Evolutionary conservation across 2,888 invertebrate species (phyloP).

Genomic region (Pasiphila rectangulata): DNA sequence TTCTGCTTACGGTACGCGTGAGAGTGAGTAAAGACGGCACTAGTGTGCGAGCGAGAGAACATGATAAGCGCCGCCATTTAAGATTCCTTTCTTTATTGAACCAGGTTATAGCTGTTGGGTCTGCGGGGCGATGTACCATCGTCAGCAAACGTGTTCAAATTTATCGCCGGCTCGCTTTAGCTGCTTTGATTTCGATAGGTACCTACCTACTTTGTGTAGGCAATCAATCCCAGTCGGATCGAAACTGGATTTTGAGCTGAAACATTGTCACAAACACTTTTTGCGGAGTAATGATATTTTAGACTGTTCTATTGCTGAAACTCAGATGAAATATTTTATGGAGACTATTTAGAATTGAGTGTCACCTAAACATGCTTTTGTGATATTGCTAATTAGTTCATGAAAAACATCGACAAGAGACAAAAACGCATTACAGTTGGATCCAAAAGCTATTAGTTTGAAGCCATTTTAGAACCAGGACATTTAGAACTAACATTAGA

Average conservation of each 20-base stretch:
- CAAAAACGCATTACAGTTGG: no score
- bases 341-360: no score
- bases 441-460: no score
- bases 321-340: no score
- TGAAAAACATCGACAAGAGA: no score
- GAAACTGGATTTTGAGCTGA: slow-evolving; percentile 35
- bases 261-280: slow-evolving; percentile 33
- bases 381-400: no score
- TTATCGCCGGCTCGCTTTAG: slow-evolving; percentile 34
- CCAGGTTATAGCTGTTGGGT: slow-evolving; percentile 50
- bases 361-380: no score
- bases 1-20: no score
- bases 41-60: no score
- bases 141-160: slow-evolving; percentile 60
- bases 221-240: slow-evolving; percentile 5
- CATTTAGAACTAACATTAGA: slow-evolving; percentile 19
- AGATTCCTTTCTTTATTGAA: no score
- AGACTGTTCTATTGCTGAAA: not conserved
- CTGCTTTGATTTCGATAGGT: slow-evolving; percentile 34
- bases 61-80: no score
- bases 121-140: slow-evolving; percentile 46
- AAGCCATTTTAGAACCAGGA: slow-evolving; percentile 3
- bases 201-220: slow-evolving; percentile 20
- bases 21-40: no score
- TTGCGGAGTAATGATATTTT: not conserved